Evolutionary conservation across 2,888 invertebrate genomes (phyloP).

Genomic region (Melipona bicolor): DNA sequence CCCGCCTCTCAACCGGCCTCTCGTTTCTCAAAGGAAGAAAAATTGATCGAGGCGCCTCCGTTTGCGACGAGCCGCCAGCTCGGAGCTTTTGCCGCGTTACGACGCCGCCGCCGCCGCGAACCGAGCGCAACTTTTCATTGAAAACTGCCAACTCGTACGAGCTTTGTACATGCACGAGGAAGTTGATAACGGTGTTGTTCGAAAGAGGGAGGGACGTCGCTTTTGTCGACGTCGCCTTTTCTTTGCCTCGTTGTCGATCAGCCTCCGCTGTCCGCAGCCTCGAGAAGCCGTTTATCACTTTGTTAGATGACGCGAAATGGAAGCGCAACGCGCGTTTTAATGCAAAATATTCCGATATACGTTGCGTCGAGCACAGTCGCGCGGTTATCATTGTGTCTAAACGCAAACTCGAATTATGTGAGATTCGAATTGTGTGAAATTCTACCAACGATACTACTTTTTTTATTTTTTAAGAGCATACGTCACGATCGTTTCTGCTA

Average conservation of each 20-base stretch:
- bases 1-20: no score
- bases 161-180: slow-evolving; percentile 14
- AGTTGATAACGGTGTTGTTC: slow-evolving; percentile 34
- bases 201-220: background rate
- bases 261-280: no score
- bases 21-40: background rate
- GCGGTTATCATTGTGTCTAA: background rate
- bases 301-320: background rate
- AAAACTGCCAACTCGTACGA: slow-evolving; percentile 5
- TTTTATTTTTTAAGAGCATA: no score
- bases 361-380: background rate
- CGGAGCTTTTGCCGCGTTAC: background rate
- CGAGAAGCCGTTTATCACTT: slow-evolving; percentile 4
- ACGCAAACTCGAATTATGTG: background rate
- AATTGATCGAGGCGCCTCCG: slow-evolving; percentile 3
- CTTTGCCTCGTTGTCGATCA: background rate
- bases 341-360: background rate
- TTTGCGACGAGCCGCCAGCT: background rate
- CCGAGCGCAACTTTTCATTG: slow-evolving; percentile 21
- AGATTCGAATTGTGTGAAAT: background rate
- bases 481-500: no score
- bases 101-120: background rate
- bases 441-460: no score
- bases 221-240: slow-evolving; percentile 17
- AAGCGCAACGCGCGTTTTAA: background rate